phyloP scores from a whole-genome alignment of 2,888 invertebrate species.

The Nipponacmea schrenckii region DNA sequence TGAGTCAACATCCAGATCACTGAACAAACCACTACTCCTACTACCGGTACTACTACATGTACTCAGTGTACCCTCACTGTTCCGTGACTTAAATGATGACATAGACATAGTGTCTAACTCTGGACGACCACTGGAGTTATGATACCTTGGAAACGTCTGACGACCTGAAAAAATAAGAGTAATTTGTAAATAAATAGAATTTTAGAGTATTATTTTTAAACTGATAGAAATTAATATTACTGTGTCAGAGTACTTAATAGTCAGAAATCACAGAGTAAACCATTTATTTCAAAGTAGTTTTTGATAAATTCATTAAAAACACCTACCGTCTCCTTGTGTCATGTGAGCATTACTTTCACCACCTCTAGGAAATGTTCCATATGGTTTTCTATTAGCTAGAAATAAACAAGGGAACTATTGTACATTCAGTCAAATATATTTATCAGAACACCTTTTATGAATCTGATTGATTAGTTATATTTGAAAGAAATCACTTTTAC shows the following conservation, averaged over 20 bases:
- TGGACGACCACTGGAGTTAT: constrained; percentile 40
- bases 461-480: no score
- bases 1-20: constrained; percentile 59
- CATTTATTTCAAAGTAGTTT: no score
- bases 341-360: constrained; percentile 43
- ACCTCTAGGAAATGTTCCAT: constrained; percentile 57
- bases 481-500: no score
- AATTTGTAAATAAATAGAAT: neutral
- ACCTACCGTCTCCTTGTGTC: constrained; percentile 36
- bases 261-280: no score
- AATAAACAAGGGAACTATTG: neutral
- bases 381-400: constrained; percentile 41
- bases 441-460: no score
- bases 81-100: constrained; percentile 49
- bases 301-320: neutral
- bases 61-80: constrained; percentile 53
- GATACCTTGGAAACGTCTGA: constrained; percentile 55
- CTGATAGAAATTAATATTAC: no score
- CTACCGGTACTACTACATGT: constrained; percentile 62
- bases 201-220: no score
- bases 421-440: neutral
- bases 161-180: constrained; percentile 35
- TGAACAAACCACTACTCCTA: constrained; percentile 61
- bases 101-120: constrained; percentile 43
- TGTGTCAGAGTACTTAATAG: no score